Percentiles rank a stretch among this genome's conserved stretches.
These are phyloP conservation scores for Apostichopus californicus DNA, from an alignment of 35 echinoderm and acorn worm genomes.

Conservation along the genomic window DNA sequence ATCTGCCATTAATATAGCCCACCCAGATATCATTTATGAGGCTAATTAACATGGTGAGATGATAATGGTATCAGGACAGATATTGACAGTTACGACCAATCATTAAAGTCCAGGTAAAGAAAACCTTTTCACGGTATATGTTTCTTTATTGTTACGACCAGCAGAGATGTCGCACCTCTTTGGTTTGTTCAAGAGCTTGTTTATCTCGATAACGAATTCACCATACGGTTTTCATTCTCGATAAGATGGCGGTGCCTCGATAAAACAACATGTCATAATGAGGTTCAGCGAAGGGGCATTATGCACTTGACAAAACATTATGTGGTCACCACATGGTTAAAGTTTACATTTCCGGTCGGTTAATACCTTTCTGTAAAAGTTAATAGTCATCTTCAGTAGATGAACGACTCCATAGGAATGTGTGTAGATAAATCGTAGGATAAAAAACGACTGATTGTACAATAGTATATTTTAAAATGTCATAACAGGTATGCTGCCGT, in stretches of 20 bases:
- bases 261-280: not conserved
- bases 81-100: not conserved
- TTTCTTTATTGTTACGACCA: not conserved
- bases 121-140: not conserved
- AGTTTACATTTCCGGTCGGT: not conserved
- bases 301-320: not conserved
- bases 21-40: too few relatives aligned
- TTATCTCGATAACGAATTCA: not conserved
- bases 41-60: not conserved
- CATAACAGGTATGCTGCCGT: too few relatives aligned
- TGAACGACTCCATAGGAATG: not conserved
- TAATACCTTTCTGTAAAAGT: not conserved
- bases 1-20: too few relatives aligned
- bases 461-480: too few relatives aligned
- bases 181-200: not conserved
- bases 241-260: not conserved
- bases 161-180: not conserved
- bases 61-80: not conserved
- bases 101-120: not conserved
- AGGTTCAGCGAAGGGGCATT: not conserved
- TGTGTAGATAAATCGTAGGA: not conserved
- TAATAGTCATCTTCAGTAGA: not conserved
- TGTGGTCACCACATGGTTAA: not conserved
- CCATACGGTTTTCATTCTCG: not conserved
- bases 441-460: too few relatives aligned